Base-by-base conservation (phyloP, 2,888 invertebrate species). In the Agrochola lychnidis region DNA sequence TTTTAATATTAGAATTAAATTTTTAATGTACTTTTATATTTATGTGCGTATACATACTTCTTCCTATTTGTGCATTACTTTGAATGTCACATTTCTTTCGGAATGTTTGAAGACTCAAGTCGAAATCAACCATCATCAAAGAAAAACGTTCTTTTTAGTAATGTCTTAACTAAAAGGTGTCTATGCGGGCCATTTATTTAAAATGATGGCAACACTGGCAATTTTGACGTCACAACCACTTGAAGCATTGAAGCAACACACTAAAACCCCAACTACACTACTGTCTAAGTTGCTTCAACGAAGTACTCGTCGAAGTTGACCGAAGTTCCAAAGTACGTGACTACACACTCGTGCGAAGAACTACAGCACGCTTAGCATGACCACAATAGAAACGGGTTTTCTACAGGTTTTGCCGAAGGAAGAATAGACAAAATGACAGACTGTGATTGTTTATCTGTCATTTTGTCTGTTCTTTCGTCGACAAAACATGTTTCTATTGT, bases 21-120 rank as follows among this genome's bases (percentile, higher is more conserved):
- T 4, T 77, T 69, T 36, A 62, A 71, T 61, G 42, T 81, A 79
- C 62, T 30, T 82, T 66, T 64, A 22, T 68, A 64, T 72, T 14
- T 62, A 53, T 69, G n/a, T 67, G 57, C 22, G 7, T 70, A 67
- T 62, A 57, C n/a, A 57, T 73, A 57, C n/a, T 30, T 78, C 36
- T 22, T 66, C 30, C 57, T 53, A 68, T 69, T 25, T 59, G 14
- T 53, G 14, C 59, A 42, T 56, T 73, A 64, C 5, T 77, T 25
- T 40, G 51, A 61, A 62, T 30, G 7, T 53, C n/a, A 53, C 40
- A 53, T 59, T 63, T 59, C 7, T 63, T 48, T 66, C 22, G 16
- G 22, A 70, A 70, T 66, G n/a, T 57, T 70, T 30, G 9, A 53
- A 83, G 40, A 70, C 25, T 64, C 68, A 42, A 57, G 59, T 82